A percentile compares a stretch with the other conserved stretches of the same genome.
Conservation (phyloP, 2,888 invertebrate genomes). For the Chelonus formosanus region DNA sequence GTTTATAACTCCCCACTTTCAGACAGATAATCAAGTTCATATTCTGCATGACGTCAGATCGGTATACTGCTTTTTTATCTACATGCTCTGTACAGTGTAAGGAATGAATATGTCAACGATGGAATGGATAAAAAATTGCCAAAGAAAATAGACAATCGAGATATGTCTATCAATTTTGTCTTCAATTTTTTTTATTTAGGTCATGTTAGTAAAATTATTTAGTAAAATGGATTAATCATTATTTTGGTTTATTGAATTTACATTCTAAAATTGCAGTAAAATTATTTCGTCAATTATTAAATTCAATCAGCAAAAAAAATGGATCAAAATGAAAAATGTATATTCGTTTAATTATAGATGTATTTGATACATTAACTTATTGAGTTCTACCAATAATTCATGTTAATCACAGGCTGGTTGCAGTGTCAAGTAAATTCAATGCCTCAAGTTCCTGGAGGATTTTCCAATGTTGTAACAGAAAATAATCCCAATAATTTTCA, state of each 20-base stretch:
- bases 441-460: constrained; percentile 44
- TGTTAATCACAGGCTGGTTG: constrained; percentile 37
- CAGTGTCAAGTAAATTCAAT: constrained; percentile 40
- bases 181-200: constrained; percentile 3
- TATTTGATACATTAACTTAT: constrained; percentile 11
- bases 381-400: constrained; percentile 16
- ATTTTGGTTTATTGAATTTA: background rate
- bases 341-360: constrained; percentile 17
- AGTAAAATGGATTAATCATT: background rate
- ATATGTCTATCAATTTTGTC: no score
- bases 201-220: no score
- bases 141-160: no score
- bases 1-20: no score
- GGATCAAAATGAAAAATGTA: constrained; percentile 25
- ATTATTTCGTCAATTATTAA: background rate
- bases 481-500: constrained; percentile 48
- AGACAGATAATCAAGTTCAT: no score
- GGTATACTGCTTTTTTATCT: no score
- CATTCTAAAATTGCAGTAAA: background rate
- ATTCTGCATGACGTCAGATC: no score
- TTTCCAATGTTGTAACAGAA: constrained; percentile 47
- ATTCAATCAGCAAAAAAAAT: constrained; percentile 3
- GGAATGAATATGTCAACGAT: background rate
- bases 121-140: background rate
- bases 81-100: background rate